Evolutionary conservation across 92 coral and sea anemone species (phyloP), one percentile per base, ranked within the genome.

Genomic region (Epizoanthus illoricatus): DNA sequence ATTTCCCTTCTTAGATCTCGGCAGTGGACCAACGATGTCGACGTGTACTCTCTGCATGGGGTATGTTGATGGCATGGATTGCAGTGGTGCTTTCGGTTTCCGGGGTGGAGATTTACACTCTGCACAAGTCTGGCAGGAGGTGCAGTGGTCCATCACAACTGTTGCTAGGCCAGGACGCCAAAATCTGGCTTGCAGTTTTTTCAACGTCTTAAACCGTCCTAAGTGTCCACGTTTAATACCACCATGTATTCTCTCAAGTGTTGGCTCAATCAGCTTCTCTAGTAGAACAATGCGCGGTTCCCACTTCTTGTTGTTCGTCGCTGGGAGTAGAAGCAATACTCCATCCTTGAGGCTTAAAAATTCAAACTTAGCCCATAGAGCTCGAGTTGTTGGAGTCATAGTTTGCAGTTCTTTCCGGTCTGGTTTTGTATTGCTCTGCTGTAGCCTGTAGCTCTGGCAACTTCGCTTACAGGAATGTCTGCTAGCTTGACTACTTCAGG

Each of bases 11-110:
- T 54, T 75, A 2, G 92, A 39, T 66, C 80, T 65, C 10, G 88
- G 94, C 52, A 91, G 61, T 16, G 88, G 90, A 15, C 92, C 90
- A 74, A 91, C 65, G 7, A 91, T 86, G 74, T 84, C 81, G 21
- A 80, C 45, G 82, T 80, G 85, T 1, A 73, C 83, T 74, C 82
- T 45, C 76, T 81, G 89, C 86, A 81, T 80, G 24, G 82, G 81
- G 66, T 86, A 65, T 18, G 73, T 76, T n/a, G 89, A 80, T 20
- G 36, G 61, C 4, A 82, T 76, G 36, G 85, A 69, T 41, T 81
- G 87, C 80, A 85, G 60, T 18, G 81, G 92, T 15, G 90, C 92
- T 63, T 61, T 71, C 40, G 73, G 73, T 55, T 80, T 71, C 43
- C 13, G 7, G 3, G 63, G 63, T 41, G 21, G 39, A 21, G 86